Base-by-base conservation (phyloP, 2,113 vertebrate species). In the Dipodomys merriami region DNA sequence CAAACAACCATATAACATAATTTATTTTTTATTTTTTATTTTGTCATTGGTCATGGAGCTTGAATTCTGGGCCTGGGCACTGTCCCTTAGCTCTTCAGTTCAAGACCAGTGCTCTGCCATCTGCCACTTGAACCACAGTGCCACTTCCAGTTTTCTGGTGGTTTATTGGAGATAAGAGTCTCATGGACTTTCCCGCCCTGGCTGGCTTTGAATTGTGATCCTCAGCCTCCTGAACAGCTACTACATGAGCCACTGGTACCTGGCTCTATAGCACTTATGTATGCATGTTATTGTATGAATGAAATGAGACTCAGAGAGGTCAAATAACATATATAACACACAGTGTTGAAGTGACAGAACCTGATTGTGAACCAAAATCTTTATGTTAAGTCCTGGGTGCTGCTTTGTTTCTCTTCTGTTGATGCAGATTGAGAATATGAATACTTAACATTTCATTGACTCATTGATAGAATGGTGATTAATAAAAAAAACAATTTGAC, bases 241-340 rank as follows among this genome's bases (percentile, higher is more conserved):
- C 39, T 39, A 6, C 5, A 5, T 39, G 39, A 39, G 39, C 39
- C 39, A 39, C 39, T 39, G 39, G 39, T 39, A 39, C 39, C 5
- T 39, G 39, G 39, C 68, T 64, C n/a, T 23, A 81, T 81, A 87
- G 9, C 8, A 13, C 86, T 68, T 89, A 86, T 93, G 73, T 78
- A 81, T 81, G 80, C 57, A 81, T 62, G 35, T 94, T 88, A 77
- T 93, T 88, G 57, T 64, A 77, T 20, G 67, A 86, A 67, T 92
- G 86, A 39, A 90, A n/a, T 53, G 65, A 82, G 78, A 84, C 57
- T 92, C 77, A 69, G 83, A 85, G 71, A 92, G 69, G 91, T 86
- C 86, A 81, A 91, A 73, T 72, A 94, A 22, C 3, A 6, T n/a
- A 30, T 33, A 35, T 86, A 68, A 35, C 65, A 67, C 80, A 82